Conservation (phyloP, 2,888 invertebrate species). For the Enoplolaimus lenunculus region DNA sequence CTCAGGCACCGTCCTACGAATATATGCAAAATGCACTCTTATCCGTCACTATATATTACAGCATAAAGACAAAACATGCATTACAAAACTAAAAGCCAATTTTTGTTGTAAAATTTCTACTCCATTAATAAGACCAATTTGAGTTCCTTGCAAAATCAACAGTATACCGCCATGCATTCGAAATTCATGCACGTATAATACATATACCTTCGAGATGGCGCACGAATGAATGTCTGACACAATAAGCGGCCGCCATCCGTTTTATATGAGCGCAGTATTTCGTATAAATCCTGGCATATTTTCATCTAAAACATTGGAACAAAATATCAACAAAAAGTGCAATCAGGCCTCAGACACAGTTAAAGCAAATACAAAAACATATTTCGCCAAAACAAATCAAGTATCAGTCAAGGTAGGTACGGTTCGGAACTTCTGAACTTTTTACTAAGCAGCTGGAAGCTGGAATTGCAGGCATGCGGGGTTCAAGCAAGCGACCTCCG, state of each 20-base stretch:
- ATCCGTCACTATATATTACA: too few species aligned
- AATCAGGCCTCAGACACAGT: too few species aligned
- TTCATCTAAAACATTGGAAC: constrained; percentile 26
- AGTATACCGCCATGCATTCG: neutral
- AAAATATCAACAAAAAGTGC: too few species aligned
- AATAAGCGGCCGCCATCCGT: constrained; percentile 76
- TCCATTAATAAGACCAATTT: too few species aligned
- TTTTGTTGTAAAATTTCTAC: neutral
- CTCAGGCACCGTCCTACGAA: constrained; percentile 43
- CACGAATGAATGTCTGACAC: constrained; percentile 84
- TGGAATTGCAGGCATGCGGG: too few species aligned
- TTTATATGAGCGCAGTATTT: constrained; percentile 72
- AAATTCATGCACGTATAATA: constrained; percentile 48
- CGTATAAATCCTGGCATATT: constrained; percentile 69
- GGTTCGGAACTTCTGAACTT: too few species aligned
- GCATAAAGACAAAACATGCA: constrained; percentile 5
- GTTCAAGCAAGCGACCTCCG: too few species aligned
- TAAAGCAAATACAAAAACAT: too few species aligned
- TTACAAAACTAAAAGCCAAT: constrained; percentile 13
- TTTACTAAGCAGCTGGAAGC: too few species aligned
- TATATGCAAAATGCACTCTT: constrained; percentile 13
- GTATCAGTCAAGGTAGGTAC: too few species aligned
- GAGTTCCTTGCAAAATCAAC: too few species aligned
- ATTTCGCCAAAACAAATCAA: too few species aligned
- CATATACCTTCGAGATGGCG: constrained; percentile 80